These are phyloP conservation scores for Tetragnatha montana DNA, from an alignment of 2,888 invertebrate species.

Conservation along the genomic window DNA sequence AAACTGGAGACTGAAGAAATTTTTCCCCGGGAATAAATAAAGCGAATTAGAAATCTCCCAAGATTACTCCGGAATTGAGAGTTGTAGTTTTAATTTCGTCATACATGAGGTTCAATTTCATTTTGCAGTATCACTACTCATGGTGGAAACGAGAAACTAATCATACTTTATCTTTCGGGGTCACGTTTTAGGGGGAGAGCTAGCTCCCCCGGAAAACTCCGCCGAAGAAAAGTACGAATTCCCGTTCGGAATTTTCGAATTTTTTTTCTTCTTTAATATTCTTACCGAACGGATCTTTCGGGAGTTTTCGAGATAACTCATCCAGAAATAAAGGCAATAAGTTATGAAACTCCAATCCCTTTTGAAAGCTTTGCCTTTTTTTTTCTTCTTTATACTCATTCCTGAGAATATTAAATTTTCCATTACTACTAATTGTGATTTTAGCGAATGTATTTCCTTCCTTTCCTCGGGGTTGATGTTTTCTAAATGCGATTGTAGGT, in stretches of 20 bases:
- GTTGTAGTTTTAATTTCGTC: slow-evolving; percentile 52
- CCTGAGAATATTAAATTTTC: neutral
- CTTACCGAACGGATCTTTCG: neutral
- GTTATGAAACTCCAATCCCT: neutral
- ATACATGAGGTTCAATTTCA: slow-evolving; percentile 42
- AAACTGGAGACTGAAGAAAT: slow-evolving; percentile 26
- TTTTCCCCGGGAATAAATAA: slow-evolving; percentile 44
- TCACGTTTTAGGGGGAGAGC: slow-evolving; percentile 21
- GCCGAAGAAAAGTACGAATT: neutral
- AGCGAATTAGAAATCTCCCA: slow-evolving; percentile 50
- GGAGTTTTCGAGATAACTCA: neutral
- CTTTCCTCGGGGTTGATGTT: neutral
- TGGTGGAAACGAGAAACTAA: slow-evolving; percentile 40
- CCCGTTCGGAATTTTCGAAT: neutral
- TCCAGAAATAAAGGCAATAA: neutral
- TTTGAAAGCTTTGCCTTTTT: neutral
- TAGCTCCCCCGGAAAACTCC: neutral
- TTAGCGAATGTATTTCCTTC: too few relatives aligned
- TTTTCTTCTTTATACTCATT: neutral
- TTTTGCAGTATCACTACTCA: slow-evolving; percentile 20
- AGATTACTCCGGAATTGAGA: slow-evolving; percentile 42
- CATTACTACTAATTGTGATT: neutral
- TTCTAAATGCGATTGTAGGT: too few relatives aligned
- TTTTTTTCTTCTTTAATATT: neutral
- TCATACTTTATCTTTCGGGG: slow-evolving; percentile 40